Evolutionary conservation across 1,140 invertebrate species (phyloP).

Genomic region (Drosophila burlai): DNA sequence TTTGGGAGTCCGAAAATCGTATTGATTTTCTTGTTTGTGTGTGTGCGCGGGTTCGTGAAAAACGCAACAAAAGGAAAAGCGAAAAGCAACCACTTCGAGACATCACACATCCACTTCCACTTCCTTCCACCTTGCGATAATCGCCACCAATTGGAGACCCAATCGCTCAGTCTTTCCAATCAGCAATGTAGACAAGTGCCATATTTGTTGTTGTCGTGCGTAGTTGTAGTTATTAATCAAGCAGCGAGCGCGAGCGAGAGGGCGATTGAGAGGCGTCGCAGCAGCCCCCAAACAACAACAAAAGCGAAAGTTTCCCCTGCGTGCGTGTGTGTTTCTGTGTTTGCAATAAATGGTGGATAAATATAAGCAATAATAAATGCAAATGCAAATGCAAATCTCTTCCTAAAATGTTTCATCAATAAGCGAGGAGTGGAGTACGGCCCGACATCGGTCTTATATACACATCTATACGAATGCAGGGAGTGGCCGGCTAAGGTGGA

Average conservation of each 20-base stretch:
- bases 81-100: constrained; percentile 58
- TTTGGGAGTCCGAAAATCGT: constrained; percentile 33
- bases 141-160: constrained; percentile 24
- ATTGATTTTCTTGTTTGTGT: constrained; percentile 73
- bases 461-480: constrained; percentile 22
- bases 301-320: constrained; percentile 65
- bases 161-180: constrained; percentile 34
- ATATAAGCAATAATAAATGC: constrained; percentile 38
- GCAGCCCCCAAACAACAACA: constrained; percentile 55
- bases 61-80: constrained; percentile 33
- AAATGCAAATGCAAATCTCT: constrained; percentile 44
- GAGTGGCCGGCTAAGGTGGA: constrained; percentile 45
- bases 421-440: constrained; percentile 58
- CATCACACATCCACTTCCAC: constrained; percentile 29
- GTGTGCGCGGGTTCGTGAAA: constrained; percentile 36
- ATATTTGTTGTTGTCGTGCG: constrained; percentile 26
- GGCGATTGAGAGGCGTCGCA: constrained; percentile 18
- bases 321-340: constrained; percentile 26
- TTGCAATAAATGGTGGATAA: constrained; percentile 61
- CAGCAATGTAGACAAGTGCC: constrained; percentile 57
- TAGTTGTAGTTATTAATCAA: constrained; percentile 60
- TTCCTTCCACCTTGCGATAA: constrained; percentile 33
- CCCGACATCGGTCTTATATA: constrained; percentile 19
- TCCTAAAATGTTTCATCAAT: constrained; percentile 21
- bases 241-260: constrained; percentile 17